Conservation (phyloP, 2,113 vertebrate genomes). For the Melanostigma gelatinosum region DNA sequence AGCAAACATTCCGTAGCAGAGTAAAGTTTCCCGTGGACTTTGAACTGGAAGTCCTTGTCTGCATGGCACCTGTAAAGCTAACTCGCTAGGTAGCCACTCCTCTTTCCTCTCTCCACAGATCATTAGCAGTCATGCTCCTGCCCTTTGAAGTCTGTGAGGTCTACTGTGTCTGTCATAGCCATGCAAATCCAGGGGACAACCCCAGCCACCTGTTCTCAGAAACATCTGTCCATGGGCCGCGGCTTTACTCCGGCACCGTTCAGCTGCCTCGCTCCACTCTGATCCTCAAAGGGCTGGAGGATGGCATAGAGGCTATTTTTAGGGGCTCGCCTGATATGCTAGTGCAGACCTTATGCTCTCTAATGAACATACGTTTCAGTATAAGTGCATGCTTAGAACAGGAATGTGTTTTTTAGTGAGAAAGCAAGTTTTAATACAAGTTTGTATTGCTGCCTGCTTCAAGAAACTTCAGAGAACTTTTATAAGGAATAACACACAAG, state of each 20-base stretch:
- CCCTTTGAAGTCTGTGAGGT: constrained; percentile 81
- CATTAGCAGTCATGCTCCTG: constrained; percentile 76
- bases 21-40: constrained; percentile 52
- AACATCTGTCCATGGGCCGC: constrained; percentile 78
- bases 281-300: constrained; percentile 74
- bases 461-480: background rate
- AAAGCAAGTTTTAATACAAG: background rate
- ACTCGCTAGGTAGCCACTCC: constrained; percentile 54
- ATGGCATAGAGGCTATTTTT: constrained; percentile 74
- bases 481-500: background rate
- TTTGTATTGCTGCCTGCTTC: background rate
- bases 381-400: constrained; percentile 1
- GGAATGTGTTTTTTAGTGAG: constrained; percentile 21
- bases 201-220: constrained; percentile 80
- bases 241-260: constrained; percentile 62
- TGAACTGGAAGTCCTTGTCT: constrained; percentile 55
- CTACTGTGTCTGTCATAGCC: constrained; percentile 79
- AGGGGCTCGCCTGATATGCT: constrained; percentile 64
- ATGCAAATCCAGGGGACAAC: constrained; percentile 82
- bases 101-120: constrained; percentile 75
- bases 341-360: constrained; percentile 58
- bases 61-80: constrained; percentile 63
- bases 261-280: constrained; percentile 73
- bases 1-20: constrained; percentile 53
- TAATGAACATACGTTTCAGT: constrained; percentile 64